Base-by-base conservation (phyloP, 1,140 invertebrate genomes). In the Cyphomyrmex costatus region DNA sequence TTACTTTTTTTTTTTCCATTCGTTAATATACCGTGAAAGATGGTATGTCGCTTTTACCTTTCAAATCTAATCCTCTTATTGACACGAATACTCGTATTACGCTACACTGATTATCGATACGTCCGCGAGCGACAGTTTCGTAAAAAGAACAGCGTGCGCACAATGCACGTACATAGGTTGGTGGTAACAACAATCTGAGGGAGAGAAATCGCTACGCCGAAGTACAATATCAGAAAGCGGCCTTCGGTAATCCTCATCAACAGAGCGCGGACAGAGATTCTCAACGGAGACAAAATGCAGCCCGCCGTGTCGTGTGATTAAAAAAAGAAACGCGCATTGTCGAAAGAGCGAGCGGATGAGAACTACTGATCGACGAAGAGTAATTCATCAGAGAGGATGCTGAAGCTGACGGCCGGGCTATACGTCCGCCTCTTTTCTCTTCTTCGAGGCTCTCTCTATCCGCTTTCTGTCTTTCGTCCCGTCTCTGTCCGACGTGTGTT, bases 321-420 rank as follows among this genome's bases (percentile, higher is more conserved):
- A 82, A 73, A 74, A 60, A 49, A 36, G 6, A 36, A 6, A 2
- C 36, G 6, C 10, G 24, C 56, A 46, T 21, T 36, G 53, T 60
- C 24, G 53, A 27, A 42, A 3, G 36, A 60, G 12, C 58, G 30
- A 77, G 46, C 30, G 51, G 53, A 82, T 94, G 94, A 94, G 94
- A 92, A 88, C 93, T 94, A 90, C 93, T 95, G 94, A 86, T 90
- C 90, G 86, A 91, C 91, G 87, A 86, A 91, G 93, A 94, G 92
- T 93, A 95, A 95, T 95, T 95, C 93, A 93, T 92, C 93, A 92
- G 90, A 93, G 90, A 92, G 93, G 93, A 95, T 94, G 94, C 92
- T 92, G 92, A 90, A 93, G 83, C 78, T 82, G 85, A 89, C 76
- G 63, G 60, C 86, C 88, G 80, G 79, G 89, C n/a, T n/a, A n/a